Evolutionary conservation across 2,113 vertebrate species (phyloP).

Genomic region (Epinephelus fuscoguttatus): DNA sequence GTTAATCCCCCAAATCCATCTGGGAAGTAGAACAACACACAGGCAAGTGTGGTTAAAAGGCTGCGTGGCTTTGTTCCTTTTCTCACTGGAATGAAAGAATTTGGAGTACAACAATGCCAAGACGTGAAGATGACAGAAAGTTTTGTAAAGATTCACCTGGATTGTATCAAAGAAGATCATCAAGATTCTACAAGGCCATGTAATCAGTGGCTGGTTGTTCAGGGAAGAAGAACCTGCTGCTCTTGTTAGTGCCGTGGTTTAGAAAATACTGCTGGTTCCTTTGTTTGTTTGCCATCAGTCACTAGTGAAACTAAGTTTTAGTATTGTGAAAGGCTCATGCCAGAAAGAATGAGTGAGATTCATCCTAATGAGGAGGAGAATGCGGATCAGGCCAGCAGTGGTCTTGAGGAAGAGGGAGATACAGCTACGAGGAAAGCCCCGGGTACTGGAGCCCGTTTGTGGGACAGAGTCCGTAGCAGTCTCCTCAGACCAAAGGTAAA

Average conservation of each 20-base stretch:
- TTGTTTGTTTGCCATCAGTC: not conserved
- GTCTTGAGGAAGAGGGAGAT: conserved; percentile 64
- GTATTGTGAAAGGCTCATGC: conserved; percentile 23
- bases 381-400: conserved; percentile 45
- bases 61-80: conserved; percentile 62
- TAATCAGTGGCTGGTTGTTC: not conserved
- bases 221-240: conserved; percentile 7
- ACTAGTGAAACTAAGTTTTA: not conserved
- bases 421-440: conserved; percentile 46
- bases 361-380: conserved; percentile 55
- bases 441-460: conserved; percentile 73
- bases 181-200: not conserved
- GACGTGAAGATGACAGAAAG: not conserved
- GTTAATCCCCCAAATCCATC: conserved; percentile 83
- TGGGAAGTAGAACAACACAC: conserved; percentile 72
- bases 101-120: conserved; percentile 1
- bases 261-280: conserved; percentile 4
- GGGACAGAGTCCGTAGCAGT: conserved; percentile 78
- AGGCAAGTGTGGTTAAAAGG: conserved; percentile 41
- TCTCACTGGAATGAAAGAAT: conserved; percentile 31
- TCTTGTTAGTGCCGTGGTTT: conserved; percentile 5
- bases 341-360: conserved; percentile 59
- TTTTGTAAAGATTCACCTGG: conserved; percentile 13
- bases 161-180: conserved; percentile 4
- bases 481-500: conserved; percentile 83